Evolutionary conservation across 2,113 vertebrate genomes (phyloP), one percentile per base, ranked within the genome.

Genomic region (Lichenostomus cassidix): DNA sequence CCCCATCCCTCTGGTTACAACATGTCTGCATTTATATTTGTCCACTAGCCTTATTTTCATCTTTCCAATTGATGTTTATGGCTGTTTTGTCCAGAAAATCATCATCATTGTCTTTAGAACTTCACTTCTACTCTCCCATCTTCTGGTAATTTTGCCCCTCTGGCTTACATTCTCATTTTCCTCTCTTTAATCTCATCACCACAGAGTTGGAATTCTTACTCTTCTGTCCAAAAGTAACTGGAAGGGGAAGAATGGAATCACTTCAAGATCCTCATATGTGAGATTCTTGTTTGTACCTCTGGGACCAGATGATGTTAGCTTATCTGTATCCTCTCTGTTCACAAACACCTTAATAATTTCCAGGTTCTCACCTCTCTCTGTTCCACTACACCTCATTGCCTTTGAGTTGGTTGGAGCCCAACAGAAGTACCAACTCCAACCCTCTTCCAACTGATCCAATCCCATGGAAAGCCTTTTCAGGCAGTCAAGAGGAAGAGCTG

Each of bases 241-340:
- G 15, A 74, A 15, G 12, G 33, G 73, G n/a, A 65, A 11, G 2
- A 83, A 35, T 16, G 5, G 17, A 73, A 35, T 59, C 5, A 12
- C 2, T 44, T 25, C 0, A 5, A 67, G 3, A 9, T 42, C 18
- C 4, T 8, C 64, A 1, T 18, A 10, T 7, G 1, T 33, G 15
- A 56, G 16, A 73, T 29, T 80, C 15, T 6, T 35, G 1, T 2
- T 65, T 70, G 41, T 7, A 41, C 10, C 8, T 20, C 20, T 28
- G 9, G 21, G 8, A 58, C 3, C 11, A 37, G 22, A 44, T 15
- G 15, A 53, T 18, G 10, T 13, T 21, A 22, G 2, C 28, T 83
- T 58, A 2, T 65, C 87, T 65, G 9, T 7, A 3, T 15, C 42
- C 2, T 41, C 10, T 47, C 7, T 20, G 25, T 11, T 76, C 65